Conservation (phyloP, 2,797 vertebrate genomes). For the Amniataba percoides region DNA sequence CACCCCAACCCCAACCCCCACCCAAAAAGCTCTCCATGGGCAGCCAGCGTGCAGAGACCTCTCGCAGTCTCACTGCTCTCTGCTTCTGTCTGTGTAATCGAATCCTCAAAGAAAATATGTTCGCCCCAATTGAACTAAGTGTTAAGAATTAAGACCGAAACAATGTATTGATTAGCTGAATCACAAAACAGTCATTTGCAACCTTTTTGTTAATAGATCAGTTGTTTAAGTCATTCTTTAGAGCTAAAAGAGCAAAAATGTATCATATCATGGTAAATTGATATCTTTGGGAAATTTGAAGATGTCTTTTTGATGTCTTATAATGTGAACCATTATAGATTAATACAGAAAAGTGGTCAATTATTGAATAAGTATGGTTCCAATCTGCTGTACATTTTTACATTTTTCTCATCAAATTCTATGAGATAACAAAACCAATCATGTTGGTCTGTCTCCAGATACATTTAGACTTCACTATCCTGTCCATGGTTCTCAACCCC, state of each 20-base stretch:
- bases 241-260: neutral
- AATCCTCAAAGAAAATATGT: neutral
- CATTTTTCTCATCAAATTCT: neutral
- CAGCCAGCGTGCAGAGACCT: neutral
- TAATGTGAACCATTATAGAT: neutral
- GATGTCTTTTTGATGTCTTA: neutral
- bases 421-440: conserved; percentile 10
- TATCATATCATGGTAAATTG: neutral
- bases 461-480: neutral
- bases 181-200: neutral
- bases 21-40: neutral
- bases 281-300: neutral
- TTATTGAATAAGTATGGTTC: neutral
- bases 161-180: neutral
- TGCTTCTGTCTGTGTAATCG: neutral
- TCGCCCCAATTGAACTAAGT: neutral
- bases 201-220: neutral
- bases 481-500: neutral
- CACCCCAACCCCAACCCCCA: neutral
- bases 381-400: neutral
- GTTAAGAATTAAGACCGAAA: neutral
- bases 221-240: neutral
- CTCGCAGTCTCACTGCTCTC: neutral
- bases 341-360: neutral
- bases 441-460: neutral